Evolutionary conservation across 2,888 invertebrate genomes (phyloP), one percentile per base, ranked within the genome.

Genomic region (Acrocera orbiculus): DNA sequence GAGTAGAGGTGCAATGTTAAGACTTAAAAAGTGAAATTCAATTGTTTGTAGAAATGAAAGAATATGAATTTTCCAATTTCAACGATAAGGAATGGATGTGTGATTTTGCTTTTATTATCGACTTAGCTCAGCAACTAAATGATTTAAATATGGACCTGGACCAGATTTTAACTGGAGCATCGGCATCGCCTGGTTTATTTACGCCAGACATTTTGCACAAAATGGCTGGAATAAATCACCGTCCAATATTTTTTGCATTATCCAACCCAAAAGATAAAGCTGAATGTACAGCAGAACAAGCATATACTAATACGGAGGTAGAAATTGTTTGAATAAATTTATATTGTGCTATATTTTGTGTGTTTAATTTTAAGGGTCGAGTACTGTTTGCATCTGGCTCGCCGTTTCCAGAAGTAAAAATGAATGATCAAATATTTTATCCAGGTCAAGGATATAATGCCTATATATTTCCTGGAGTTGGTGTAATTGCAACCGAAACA

Each of bases 401-500:
- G 17, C 96, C 96, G 0, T 98, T 98, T 65, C 79, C 80, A 11
- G 76, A 85, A 3, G 87, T 90, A 4, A 65, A 69, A 10, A 67
- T 75, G 47, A 69, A 76, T 35, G 89, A 83, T 14, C 78, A 80
- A 56, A 76, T 75, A 4, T 90, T 67, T 61, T 69, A 74, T 44
- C 86, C 96, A 0, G 96, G 98, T 0, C 98, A 99, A 58, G 96
- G 96, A 39, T 93, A 93, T 62, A 95, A 95, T 61, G 85, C 93
- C 0, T 95, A 95, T 61, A 92, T 95, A 50, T 93, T 90, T 67
- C 96, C 96, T 0, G 98, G 96, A 5, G 67, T 93, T 34, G 98
- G 93, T 7, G 83, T 90, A 7, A 85, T 95, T 44, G 75, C 79
- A 11, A 86, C 90, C 19, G 83, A 87, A 35, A 81, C 90, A 5